Evolutionary conservation across 30 jellyfish, hydroid and myxozoan genomes (phyloP), one percentile per base, ranked within the genome.

Genomic region (Aurelia aurita): DNA sequence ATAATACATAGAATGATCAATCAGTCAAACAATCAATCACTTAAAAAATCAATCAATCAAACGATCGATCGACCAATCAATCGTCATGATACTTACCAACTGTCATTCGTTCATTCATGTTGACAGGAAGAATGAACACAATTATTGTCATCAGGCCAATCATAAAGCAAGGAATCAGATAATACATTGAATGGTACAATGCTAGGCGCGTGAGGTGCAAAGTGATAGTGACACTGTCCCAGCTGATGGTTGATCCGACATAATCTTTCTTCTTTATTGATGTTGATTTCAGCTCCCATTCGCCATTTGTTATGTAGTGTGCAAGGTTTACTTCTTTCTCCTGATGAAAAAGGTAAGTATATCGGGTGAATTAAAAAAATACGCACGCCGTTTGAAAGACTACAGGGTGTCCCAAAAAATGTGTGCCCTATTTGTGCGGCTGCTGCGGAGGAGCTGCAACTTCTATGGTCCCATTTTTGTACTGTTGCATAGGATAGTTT

Each of bases 51-150:
- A 35, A 4, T 35, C 10, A 6, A 35, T 6, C 47, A 35, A 4
- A 6, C 15, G 9, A 39, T 39, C 51, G 9, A 39, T 39, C 16
- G 0, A 39, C 0, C 16, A 6, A 39, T 5, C 16, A 39, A 39
- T 32, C 2, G 6, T 11, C 26, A 7, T 15, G 0, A 58, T 47
- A 70, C 96, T 26, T 60, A 88, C 96, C 96, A 25, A 88, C 96
- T 16, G 96, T 88, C 96, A 88, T 88, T 78, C 96, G 59, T 53
- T 88, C 96, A 78, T 88, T 88, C 88, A 88, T 88, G 80, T 79
- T 88, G 60, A 79, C 90, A 13, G 96, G 96, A 86, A 88, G 85
- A 8, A 77, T 61, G 69, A 88, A 88, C 62, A 88, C 91, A 0
- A 88, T 64, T 19, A 78, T 88, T 16, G 96, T 88, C 96, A 88